Conservation (phyloP, 2,888 invertebrate species). For the Polydesmus complanatus region DNA sequence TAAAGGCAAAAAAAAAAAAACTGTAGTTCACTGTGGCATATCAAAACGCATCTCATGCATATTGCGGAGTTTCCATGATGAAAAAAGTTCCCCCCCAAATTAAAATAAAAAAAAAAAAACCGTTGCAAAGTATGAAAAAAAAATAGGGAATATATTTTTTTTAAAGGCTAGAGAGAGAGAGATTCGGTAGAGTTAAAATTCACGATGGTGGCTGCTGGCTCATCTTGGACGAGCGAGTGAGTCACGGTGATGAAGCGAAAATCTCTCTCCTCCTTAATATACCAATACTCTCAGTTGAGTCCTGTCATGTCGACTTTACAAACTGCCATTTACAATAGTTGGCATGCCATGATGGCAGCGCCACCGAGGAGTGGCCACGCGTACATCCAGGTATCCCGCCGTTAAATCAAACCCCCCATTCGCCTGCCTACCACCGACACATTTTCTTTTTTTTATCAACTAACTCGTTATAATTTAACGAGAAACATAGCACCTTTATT, state of each 20-base stretch:
- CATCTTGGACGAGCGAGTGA: not conserved
- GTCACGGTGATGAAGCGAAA: conserved; percentile 10
- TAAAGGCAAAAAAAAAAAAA: not conserved
- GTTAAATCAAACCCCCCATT: not conserved
- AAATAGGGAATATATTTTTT: not conserved
- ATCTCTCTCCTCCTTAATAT: not conserved
- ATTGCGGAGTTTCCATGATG: not conserved
- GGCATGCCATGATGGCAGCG: conserved; percentile 2
- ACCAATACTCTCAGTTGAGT: conserved; percentile 5
- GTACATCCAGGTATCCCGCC: not conserved
- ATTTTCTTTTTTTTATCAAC: not conserved
- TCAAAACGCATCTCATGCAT: not conserved
- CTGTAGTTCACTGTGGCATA: not conserved
- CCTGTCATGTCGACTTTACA: conserved; percentile 8
- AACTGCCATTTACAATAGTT: conserved; percentile 3
- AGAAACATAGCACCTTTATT: not conserved
- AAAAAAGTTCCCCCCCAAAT: too few relatives aligned
- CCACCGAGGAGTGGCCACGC: conserved; percentile 12
- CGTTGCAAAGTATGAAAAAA: too few relatives aligned
- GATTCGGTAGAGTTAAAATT: too few relatives aligned
- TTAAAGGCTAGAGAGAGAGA: not conserved
- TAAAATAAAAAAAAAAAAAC: too few relatives aligned
- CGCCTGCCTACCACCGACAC: not conserved
- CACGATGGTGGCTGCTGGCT: not conserved
- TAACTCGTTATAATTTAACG: too few relatives aligned